Percentiles rank a stretch among this genome's conserved stretches.
These are phyloP conservation scores for Lithobates sylvaticus DNA, from an alignment of 2,797 vertebrate genomes.

Conservation along the genomic window DNA sequence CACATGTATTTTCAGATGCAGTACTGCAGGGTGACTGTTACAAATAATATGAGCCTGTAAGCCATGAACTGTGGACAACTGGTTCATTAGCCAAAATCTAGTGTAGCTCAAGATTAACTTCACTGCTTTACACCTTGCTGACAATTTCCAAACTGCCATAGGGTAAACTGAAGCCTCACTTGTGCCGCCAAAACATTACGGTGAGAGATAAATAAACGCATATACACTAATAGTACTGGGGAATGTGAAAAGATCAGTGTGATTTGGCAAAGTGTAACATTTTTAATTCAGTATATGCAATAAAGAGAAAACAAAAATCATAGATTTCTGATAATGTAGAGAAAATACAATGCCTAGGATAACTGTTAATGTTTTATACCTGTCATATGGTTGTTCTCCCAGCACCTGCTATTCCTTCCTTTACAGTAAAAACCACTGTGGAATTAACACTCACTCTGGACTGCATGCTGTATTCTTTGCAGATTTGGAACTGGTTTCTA, in stretches of 20 bases:
- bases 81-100: background rate
- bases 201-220: too few species aligned
- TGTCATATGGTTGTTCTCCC: too few species aligned
- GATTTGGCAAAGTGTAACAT: background rate
- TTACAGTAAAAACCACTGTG: background rate
- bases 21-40: background rate
- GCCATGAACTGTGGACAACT: background rate
- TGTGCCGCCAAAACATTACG: background rate
- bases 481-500: background rate
- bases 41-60: background rate
- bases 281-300: background rate
- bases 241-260: background rate
- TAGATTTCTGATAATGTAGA: background rate
- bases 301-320: too few species aligned
- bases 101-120: background rate
- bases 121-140: too few species aligned
- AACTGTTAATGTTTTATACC: background rate
- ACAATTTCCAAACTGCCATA: background rate
- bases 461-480: background rate
- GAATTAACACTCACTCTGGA: background rate
- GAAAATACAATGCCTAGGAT: background rate
- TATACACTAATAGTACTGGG: background rate
- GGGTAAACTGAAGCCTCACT: background rate
- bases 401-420: background rate
- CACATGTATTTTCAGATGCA: background rate